These are phyloP conservation scores for Corbicula japonica DNA, from an alignment of 2,888 invertebrate species.

Conservation along the genomic window DNA sequence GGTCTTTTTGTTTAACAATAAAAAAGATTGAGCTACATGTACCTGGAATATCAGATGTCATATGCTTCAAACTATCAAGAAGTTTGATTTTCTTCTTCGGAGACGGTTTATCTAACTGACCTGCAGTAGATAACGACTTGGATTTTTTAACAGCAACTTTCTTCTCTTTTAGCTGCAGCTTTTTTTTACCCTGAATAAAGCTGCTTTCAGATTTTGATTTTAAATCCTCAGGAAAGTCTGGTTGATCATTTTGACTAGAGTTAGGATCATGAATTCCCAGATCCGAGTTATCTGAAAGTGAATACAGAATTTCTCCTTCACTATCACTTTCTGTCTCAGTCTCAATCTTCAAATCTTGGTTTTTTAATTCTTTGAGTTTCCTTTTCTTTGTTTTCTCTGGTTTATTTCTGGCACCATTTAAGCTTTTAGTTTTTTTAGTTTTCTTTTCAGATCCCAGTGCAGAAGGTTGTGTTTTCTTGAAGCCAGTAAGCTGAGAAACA, in stretches of 20 bases:
- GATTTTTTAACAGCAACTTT: slow-evolving; percentile 39
- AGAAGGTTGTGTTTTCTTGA: slow-evolving; percentile 16
- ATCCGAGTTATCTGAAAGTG: slow-evolving; percentile 54
- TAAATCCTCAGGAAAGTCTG: slow-evolving; percentile 1
- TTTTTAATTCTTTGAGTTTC: not conserved
- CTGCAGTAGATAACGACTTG: slow-evolving; percentile 28
- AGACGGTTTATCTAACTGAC: slow-evolving; percentile 2
- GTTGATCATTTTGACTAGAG: slow-evolving; percentile 18
- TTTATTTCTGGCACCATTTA: no score
- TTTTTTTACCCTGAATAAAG: slow-evolving; percentile 15
- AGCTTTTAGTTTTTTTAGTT: not conserved
- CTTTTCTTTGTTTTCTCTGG: slow-evolving; percentile 7
- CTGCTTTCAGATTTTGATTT: slow-evolving; percentile 36
- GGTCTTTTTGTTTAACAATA: not conserved
- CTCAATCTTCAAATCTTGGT: slow-evolving; percentile 5
- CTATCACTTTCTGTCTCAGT: slow-evolving; percentile 42
- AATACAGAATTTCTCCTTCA: slow-evolving; percentile 76
- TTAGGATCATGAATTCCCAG: slow-evolving; percentile 18
- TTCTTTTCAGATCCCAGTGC: not conserved
- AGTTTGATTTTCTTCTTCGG: slow-evolving; percentile 67
- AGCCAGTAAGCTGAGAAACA: slow-evolving; percentile 34
- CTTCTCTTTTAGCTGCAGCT: slow-evolving; percentile 26
- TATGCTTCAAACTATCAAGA: slow-evolving; percentile 64
- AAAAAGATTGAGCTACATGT: no score
- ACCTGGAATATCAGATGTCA: slow-evolving; percentile 44